Base-by-base conservation (phyloP, 2,888 invertebrate genomes). In the Odontomyia ornata region DNA sequence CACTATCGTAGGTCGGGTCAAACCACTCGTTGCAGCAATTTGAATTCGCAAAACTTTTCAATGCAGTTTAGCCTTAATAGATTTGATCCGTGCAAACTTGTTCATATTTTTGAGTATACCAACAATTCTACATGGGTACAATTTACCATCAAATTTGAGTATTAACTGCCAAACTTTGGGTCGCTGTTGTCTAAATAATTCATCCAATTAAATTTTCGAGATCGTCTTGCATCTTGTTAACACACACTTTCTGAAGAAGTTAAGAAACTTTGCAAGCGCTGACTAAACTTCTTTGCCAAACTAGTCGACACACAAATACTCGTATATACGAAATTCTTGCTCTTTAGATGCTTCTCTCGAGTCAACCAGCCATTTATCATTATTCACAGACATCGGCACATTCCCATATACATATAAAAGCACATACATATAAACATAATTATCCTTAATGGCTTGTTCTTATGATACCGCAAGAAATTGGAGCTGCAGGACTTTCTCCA, bases 141-240 rank as follows among this genome's bases (percentile, higher is more conserved):
- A 47, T 69, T 47, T 25, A 15, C 23, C 69, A 69, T 69, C 13
- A 25, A 69, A 1, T 69, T 47, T 46, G 2, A 69, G 25, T 47
- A 46, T 69, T 47, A 47, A 69, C 69, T 46, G 47, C 23, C 47
- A 69, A 69, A 69, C 69, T 69, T 69, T 69, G 3, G 36, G 36
- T 60, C n/a, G 46, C 47, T 11, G 46, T 13, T 27, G 25, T 18
- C 47, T 11, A 46, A 69, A 69, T 69, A 69, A 69, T 23, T 65
- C 27, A 1, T n/a, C 18, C 47, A 46, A 69, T 69, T 46, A 69
- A 69, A 46, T 69, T 69, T 69, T 5, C 69, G 47, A 69, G 43
- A 11, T 69, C 9, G 13, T 47, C 46, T 25, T 46, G 69, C 15
- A 18, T 7, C 18, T 47, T 23, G 30, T 9, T 36, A 36, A 36